phyloP scores from a whole-genome alignment of 2,113 vertebrate genomes.

The Campylomormyrus numenius region DNA sequence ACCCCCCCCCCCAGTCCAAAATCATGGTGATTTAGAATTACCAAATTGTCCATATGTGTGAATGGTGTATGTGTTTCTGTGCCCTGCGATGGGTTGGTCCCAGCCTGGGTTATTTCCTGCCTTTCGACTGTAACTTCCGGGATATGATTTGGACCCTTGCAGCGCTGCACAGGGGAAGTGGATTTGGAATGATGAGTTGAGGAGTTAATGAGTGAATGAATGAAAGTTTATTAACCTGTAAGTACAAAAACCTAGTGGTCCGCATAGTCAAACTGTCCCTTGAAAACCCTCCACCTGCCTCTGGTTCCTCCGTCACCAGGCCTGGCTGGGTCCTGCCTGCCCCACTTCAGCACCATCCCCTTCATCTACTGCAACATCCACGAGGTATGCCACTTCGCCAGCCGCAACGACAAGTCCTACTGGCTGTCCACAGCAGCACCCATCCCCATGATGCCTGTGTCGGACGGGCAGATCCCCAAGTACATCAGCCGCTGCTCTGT shows the following conservation, averaged over 20 bases:
- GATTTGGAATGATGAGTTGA: background rate
- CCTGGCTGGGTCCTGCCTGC: conserved; percentile 86
- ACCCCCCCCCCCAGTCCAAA: background rate
- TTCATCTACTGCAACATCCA: conserved; percentile 92
- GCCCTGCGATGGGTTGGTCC: background rate
- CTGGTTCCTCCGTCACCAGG: conserved; percentile 53
- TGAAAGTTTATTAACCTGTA: background rate
- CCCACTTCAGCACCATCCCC: conserved; percentile 90
- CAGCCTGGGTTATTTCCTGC: background rate
- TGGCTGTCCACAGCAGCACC: conserved; percentile 91
- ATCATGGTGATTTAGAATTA: background rate
- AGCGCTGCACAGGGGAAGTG: background rate
- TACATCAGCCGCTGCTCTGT: conserved; percentile 94
- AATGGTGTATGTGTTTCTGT: background rate
- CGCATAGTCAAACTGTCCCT: background rate
- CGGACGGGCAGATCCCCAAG: conserved; percentile 64
- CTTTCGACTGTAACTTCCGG: background rate
- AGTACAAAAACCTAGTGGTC: background rate
- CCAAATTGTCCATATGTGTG: background rate
- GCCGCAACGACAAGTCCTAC: conserved; percentile 92
- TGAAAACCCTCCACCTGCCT: background rate
- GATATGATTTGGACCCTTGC: too few species aligned
- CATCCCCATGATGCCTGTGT: conserved; percentile 93
- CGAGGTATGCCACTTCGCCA: conserved; percentile 85
- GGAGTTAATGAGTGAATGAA: background rate